These are phyloP conservation scores for Pterobdella sp. DNA, from an alignment of 2,888 invertebrate genomes.

Conservation along the genomic window DNA sequence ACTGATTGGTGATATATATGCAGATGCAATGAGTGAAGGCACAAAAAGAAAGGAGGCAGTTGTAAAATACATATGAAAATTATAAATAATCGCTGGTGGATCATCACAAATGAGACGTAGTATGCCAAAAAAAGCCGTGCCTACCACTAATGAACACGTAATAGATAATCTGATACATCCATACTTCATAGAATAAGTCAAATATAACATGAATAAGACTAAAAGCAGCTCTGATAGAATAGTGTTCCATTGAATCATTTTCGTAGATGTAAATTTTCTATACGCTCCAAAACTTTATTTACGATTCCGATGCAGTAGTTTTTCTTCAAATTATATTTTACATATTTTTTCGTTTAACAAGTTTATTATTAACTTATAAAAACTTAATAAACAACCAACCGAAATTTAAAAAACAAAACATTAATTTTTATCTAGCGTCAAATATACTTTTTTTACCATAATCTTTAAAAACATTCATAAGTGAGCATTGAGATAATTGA, in stretches of 20 bases:
- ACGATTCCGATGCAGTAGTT: not conserved
- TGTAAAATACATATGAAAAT: slow-evolving; percentile 2
- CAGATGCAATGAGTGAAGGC: slow-evolving; percentile 13
- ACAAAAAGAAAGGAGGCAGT: not conserved
- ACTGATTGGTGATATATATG: not conserved
- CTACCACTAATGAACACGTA: not conserved
- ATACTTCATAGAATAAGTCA: not conserved
- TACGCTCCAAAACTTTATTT: not conserved
- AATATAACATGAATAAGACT: not conserved
- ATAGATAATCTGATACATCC: not conserved
- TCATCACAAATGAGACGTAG: not conserved
- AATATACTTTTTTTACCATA: not conserved
- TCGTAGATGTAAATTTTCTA: not conserved
- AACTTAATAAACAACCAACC: not conserved
- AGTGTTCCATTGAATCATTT: slow-evolving; percentile 11
- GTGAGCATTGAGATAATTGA: not conserved
- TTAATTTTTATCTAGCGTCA: not conserved
- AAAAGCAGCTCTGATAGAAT: slow-evolving; percentile 14
- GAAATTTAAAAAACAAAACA: not conserved
- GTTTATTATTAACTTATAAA: too few species aligned
- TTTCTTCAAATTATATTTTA: not conserved
- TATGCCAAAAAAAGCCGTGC: not conserved
- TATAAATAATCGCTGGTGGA: not conserved
- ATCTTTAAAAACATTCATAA: not conserved
- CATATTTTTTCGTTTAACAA: not conserved